Base-by-base conservation (phyloP, 2,888 invertebrate species). In the Allophyes oxyacanthae region DNA sequence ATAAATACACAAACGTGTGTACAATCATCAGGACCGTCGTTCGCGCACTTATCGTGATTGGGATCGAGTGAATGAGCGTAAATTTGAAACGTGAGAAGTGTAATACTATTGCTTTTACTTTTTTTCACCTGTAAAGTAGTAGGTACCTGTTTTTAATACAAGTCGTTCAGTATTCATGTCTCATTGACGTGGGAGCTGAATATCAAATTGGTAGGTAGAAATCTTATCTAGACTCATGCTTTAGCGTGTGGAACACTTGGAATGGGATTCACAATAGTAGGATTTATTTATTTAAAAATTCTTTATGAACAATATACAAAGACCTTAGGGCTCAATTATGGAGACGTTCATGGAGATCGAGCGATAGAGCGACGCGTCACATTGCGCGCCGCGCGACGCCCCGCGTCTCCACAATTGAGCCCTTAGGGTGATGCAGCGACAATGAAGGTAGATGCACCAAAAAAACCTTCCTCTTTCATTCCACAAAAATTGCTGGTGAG, bases 61-160 rank as follows among this genome's bases (percentile, higher is more conserved):
- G 72, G 76, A 86, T 85, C 85, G 75, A 77, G 62, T 58, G 72
- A 74, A 75, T 71, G 73, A 73, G 72, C 72, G 81, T 84, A 82
- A 84, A 83, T 75, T 75, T 67, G 50, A 72, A 67, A 85, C 86
- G 85, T 85, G 84, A 68, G 55, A 64, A 62, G 42, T 34, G 45
- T n/a, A n/a, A 58, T 56, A 54, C 53, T 64, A 58, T 64, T 64
- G 5, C 14, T 20, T 36, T 15, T 33, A 7, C 11, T 50, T 50
- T 40, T 8, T 8, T 34, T 32, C 11, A 45, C 44, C 44, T 45
- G 25, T 28, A 25, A 5, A 3, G 25, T 25, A 28, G 5, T 20
- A 20, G 2, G 34, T 42, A 65, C 54, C 63, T 67, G 67, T 71
- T 72, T 71, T 75, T 67, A 75, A 75, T 80, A 76, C 74, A 75